Percentiles rank a stretch among this genome's conserved stretches.
Evolutionary conservation across 2,113 vertebrate species (phyloP).

Genomic region (Aplodontia rufa): DNA sequence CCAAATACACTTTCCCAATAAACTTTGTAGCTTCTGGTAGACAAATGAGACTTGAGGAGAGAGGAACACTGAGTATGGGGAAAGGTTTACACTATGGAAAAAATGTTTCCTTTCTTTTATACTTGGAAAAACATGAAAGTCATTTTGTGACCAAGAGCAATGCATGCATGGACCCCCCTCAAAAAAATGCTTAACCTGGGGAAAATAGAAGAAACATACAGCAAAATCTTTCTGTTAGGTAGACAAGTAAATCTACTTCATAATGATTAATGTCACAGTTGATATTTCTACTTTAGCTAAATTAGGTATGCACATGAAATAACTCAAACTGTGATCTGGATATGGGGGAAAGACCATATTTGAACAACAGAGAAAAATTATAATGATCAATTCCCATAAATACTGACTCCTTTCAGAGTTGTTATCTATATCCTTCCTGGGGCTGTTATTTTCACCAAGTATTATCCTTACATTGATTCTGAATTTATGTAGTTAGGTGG

Average conservation of each 20-base stretch:
- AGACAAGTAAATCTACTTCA: background rate
- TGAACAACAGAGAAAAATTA: background rate
- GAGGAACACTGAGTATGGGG: fast-evolving
- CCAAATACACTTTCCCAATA: background rate
- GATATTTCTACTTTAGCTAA: background rate
- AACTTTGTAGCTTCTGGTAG: background rate
- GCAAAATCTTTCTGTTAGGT: background rate
- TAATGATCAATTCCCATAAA: background rate
- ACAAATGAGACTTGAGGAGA: background rate
- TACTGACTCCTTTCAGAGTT: background rate
- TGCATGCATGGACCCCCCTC: background rate
- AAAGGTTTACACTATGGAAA: background rate
- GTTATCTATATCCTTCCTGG: background rate
- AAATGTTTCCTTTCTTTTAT: background rate
- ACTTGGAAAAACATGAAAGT: background rate
- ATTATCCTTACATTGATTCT: background rate
- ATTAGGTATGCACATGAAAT: background rate
- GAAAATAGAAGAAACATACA: background rate
- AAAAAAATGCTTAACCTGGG: background rate
- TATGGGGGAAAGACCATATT: background rate
- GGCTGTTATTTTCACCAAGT: background rate
- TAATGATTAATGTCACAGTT: background rate
- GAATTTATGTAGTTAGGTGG: background rate
- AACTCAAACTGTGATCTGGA: background rate
- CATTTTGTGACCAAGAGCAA: background rate